Base-by-base conservation (phyloP, 2,797 vertebrate genomes). In the Xyrichtys novacula region DNA sequence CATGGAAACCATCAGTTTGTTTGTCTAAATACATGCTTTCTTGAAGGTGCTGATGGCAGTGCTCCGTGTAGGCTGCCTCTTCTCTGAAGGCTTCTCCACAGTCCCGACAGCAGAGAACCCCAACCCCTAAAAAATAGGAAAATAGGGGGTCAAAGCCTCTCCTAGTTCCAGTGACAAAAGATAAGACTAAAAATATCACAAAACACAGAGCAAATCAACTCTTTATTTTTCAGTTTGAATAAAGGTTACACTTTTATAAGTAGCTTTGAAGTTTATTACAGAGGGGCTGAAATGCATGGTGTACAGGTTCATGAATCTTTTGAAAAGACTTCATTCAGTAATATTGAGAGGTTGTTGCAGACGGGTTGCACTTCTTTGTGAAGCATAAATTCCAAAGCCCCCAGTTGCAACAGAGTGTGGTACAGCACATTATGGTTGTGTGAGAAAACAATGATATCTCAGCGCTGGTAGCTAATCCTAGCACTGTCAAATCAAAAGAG, bases 41-140 rank as follows among this genome's bases (percentile, higher is more conserved):
- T 36, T 90, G 90, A 5, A 63, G 79, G 76, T 94, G 92, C 40
- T 87, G 85, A 25, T 32, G 82, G 15, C 66, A 83, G 80, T 93
- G 93, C 63, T 92, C 88, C 73, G 76, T 74, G 84, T 82, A 91
- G 65, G 66, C 54, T 14, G 85, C 85, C 64, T 93, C 91, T 56
- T 93, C 91, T 54, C 49, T 82, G 80, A 92, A 93, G 71, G 74
- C 74, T 80, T 93, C 90, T 74, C 88, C 94, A 75, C 91, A 93
- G 85, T 93, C 88, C 61, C 68, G 87, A 88, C 86, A 89, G 85
- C 79, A 91, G 91, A 91, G 92, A 87, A 85, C 73, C 78, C 86
- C 88, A 79, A 84, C 85, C 76, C 91, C 94, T 95, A 91, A 66
- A 91, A 93, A 87, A 91, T 72, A 76, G 81, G 78, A 92, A 90